Conservation (phyloP, 2,888 invertebrate genomes). For the Drosophila ustulata region DNA sequence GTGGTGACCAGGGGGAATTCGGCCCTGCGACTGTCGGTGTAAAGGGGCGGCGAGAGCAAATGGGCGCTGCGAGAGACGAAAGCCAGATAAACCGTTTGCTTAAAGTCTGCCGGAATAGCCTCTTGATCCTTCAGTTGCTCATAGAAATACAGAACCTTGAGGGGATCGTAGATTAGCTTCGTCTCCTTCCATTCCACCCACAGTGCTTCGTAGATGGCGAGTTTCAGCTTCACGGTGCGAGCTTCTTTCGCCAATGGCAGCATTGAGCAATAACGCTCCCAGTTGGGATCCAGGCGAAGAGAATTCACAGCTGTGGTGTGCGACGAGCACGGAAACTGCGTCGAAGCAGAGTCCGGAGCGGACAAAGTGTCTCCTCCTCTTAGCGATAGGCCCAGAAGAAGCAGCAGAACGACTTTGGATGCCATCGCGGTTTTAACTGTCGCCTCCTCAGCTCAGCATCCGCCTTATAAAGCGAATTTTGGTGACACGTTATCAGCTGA, state of each 20-base stretch:
- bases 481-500: too few relatives aligned
- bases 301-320: constrained; percentile 1
- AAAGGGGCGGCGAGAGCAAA: constrained; percentile 61
- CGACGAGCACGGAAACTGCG: too few relatives aligned
- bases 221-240: constrained; percentile 53
- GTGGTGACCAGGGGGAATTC: constrained; percentile 53
- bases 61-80: constrained; percentile 59
- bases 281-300: constrained; percentile 46
- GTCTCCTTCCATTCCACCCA: constrained; percentile 68
- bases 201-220: constrained; percentile 64
- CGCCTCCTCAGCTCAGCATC: too few relatives aligned
- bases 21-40: constrained; percentile 40
- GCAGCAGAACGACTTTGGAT: too few relatives aligned
- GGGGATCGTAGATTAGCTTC: constrained; percentile 59
- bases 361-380: too few relatives aligned
- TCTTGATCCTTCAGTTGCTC: constrained; percentile 32
- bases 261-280: constrained; percentile 54
- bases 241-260: constrained; percentile 44
- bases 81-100: constrained; percentile 36
- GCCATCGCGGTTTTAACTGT: too few relatives aligned
- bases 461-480: too few relatives aligned
- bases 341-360: too few relatives aligned
- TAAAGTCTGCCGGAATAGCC: constrained; percentile 36
- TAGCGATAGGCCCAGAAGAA: too few relatives aligned
- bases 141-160: constrained; percentile 58